phyloP scores from a whole-genome alignment of 2,888 invertebrate genomes.

The Dicycla oo region DNA sequence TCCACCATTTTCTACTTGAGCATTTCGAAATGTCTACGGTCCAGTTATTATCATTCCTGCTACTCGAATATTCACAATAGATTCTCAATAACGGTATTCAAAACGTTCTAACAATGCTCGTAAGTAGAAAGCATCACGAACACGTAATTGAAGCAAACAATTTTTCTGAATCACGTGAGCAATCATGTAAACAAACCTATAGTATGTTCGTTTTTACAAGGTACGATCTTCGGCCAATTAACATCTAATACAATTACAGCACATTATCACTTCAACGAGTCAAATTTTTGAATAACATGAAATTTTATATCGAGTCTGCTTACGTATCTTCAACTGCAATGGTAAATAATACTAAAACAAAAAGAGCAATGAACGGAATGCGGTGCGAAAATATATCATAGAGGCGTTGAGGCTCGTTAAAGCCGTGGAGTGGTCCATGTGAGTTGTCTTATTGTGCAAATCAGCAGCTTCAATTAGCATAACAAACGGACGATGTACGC shows the following conservation, averaged over 20 bases:
- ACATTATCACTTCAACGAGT: slow-evolving; percentile 72
- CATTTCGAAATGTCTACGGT: slow-evolving; percentile 10
- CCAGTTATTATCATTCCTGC: slow-evolving; percentile 45
- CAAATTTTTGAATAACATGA: slow-evolving; percentile 30
- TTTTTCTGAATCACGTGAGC: slow-evolving; percentile 55
- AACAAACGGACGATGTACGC: slow-evolving; percentile 80
- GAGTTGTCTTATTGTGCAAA: slow-evolving; percentile 87
- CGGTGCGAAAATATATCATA: slow-evolving; percentile 49
- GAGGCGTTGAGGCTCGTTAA: slow-evolving; percentile 76
- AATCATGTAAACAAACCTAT: slow-evolving; percentile 55
- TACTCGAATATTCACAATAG: slow-evolving; percentile 51
- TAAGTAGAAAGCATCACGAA: slow-evolving; percentile 66
- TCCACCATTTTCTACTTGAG: neutral
- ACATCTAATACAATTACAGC: slow-evolving; percentile 51
- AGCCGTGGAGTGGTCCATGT: slow-evolving; percentile 72
- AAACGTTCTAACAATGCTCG: slow-evolving; percentile 52
- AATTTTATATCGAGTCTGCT: slow-evolving; percentile 19
- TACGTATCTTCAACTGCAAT: slow-evolving; percentile 17
- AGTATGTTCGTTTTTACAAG: slow-evolving; percentile 20
- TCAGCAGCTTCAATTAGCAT: slow-evolving; percentile 84
- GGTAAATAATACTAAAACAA: slow-evolving; percentile 22
- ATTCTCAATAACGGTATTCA: slow-evolving; percentile 55
- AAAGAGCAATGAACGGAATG: slow-evolving; percentile 45
- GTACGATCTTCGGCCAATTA: slow-evolving; percentile 64
- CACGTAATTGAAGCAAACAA: slow-evolving; percentile 58